A percentile compares a stretch with the other conserved stretches of the same genome.
phyloP scores from a whole-genome alignment of 2,113 vertebrate genomes.

The Apaloderma vittatum region DNA sequence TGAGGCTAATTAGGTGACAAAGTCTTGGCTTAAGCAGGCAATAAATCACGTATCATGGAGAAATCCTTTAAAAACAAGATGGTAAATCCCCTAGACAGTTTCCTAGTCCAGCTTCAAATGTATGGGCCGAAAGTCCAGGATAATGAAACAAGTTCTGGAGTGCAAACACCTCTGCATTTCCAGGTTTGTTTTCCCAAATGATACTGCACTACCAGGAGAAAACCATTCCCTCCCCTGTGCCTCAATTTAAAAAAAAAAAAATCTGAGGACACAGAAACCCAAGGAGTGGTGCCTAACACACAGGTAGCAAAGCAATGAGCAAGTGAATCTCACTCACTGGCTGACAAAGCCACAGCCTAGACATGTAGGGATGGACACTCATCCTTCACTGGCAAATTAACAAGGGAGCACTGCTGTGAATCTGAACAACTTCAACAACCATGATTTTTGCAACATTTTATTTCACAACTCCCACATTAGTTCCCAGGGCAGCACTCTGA shows the following conservation, averaged over 20 bases:
- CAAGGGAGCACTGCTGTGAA: neutral
- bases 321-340: neutral
- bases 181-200: neutral
- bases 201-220: neutral
- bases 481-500: neutral
- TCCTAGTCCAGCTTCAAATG: neutral
- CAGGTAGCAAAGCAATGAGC: neutral
- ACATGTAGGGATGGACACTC: too few species aligned
- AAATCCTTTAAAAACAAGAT: neutral
- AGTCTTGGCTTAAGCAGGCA: neutral
- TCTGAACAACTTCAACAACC: neutral
- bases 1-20: neutral
- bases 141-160: accelerated
- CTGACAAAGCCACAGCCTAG: neutral
- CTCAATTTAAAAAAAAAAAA: neutral
- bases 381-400: neutral
- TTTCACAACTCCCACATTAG: neutral
- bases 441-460: neutral
- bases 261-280: neutral
- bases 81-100: neutral
- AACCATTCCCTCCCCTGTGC: accelerated
- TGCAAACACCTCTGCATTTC: neutral
- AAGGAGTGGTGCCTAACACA: neutral
- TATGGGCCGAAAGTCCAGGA: neutral
- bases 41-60: neutral